These are phyloP conservation scores for Hippocampus comes DNA, from an alignment of 2,113 vertebrate genomes.

Conservation along the genomic window DNA sequence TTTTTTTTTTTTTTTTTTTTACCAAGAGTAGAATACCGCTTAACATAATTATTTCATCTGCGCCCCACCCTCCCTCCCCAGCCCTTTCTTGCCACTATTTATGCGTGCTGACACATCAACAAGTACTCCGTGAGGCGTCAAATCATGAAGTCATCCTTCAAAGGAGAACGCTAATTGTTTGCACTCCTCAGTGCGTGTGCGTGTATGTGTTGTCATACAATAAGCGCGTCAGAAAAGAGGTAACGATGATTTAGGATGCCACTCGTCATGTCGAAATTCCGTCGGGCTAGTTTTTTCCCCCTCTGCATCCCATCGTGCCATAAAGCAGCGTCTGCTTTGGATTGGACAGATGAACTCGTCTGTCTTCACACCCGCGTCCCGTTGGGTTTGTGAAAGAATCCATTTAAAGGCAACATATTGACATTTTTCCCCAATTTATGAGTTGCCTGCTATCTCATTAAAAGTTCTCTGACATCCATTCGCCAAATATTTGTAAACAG, in stretches of 20 bases:
- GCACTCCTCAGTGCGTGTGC: not conserved
- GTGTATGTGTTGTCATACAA: constrained; percentile 4
- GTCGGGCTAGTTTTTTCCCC: not conserved
- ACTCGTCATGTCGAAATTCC: constrained; percentile 1
- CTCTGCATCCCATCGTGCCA: constrained; percentile 1
- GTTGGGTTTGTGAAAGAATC: not conserved
- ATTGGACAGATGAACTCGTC: not conserved
- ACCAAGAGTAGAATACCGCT: not conserved
- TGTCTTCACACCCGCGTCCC: not conserved
- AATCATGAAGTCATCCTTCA: constrained; percentile 2
- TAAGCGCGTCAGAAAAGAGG: constrained; percentile 3
- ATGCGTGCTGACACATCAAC: constrained; percentile 1
- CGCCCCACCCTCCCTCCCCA: too few species aligned
- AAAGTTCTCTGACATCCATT: too few species aligned
- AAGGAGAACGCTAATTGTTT: constrained; percentile 7
- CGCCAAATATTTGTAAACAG: too few species aligned
- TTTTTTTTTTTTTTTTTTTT: not conserved
- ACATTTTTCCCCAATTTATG: too few species aligned
- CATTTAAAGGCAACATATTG: not conserved
- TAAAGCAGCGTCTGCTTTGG: constrained; percentile 3
- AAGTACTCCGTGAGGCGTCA: not conserved
- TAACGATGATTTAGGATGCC: constrained; percentile 19
- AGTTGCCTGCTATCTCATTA: too few species aligned
- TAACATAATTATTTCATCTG: not conserved
- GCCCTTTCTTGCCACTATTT: not conserved